Evolutionary conservation across 2,797 vertebrate genomes (phyloP), one percentile per base, ranked within the genome.

Genomic region (Tinamus major): DNA sequence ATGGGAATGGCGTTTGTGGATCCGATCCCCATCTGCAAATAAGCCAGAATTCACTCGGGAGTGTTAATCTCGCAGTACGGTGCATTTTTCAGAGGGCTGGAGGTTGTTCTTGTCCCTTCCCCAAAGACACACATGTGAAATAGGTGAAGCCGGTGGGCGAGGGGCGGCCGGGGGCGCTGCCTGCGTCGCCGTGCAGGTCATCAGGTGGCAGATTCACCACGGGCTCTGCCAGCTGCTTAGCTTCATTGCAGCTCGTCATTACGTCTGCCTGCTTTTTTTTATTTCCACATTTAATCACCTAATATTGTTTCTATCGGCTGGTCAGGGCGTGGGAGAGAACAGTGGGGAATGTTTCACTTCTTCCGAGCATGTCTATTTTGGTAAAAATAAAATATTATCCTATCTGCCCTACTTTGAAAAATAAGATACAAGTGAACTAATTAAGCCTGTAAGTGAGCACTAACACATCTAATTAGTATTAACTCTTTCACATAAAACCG

Each of bases 161-260:
- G 42, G 42, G 41, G 41, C 12, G 41, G 97, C 98, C 98, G 96
- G 89, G 97, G 97, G 97, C 98, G 95, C 97, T 89, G 94, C 97
- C 96, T 90, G 71, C 94, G 85, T 97, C 97, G 97, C 82, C 53
- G 90, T 95, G 93, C 94, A 84, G 97, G 90, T 97, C 97, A 96
- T 97, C 96, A 98, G 98, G 98, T 98, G 97, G 97, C 96, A 94
- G 89, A 97, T 98, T 97, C 98, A 98, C 97, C 92, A 95, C 96
- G 95, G 97, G 98, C 96, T 86, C 94, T 51, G 89, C 97, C 98
- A 98, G 98, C 98, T 98, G 98, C 97, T 98, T 94, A 96, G 97
- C 88, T 97, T 97, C 90, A 96, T 97, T 97, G 96, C 87, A 77
- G 46, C 97, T 97, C 96, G 96, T 97, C 97, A 97, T 97, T 96